Percentiles rank a stretch among this genome's conserved stretches.
These are phyloP conservation scores for Paralvinella palmiformis DNA, from an alignment of 1,140 invertebrate species.

Conservation along the genomic window DNA sequence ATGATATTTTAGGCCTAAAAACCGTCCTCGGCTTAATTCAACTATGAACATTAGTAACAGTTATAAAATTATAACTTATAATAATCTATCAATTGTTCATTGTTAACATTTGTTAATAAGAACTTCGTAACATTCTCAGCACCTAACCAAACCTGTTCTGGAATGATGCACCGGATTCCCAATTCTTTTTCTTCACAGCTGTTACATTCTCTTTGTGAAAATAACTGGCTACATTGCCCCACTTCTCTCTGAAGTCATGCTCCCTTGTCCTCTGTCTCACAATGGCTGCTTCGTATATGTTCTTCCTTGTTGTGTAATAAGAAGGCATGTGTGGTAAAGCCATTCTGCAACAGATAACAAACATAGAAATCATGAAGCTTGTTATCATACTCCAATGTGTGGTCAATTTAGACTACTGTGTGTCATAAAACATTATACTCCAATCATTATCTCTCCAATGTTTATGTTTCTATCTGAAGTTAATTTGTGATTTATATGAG, in stretches of 20 bases:
- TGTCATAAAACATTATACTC: too few relatives aligned
- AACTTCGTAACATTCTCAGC: neutral
- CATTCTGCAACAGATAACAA: too few relatives aligned
- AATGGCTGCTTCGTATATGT: slow-evolving; percentile 43
- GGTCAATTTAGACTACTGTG: too few relatives aligned
- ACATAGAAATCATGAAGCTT: too few relatives aligned
- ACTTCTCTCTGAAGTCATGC: slow-evolving; percentile 36
- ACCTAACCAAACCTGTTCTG: slow-evolving; percentile 29
- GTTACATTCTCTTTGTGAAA: slow-evolving; percentile 26
- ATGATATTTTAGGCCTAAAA: neutral
- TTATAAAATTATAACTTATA: neutral
- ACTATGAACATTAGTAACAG: neutral
- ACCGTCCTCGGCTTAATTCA: neutral
- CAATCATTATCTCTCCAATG: too few relatives aligned
- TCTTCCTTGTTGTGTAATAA: slow-evolving; percentile 41
- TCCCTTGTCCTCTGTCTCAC: slow-evolving; percentile 35
- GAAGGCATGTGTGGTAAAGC: slow-evolving; percentile 38
- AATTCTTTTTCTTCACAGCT: slow-evolving; percentile 34
- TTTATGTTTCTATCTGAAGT: too few relatives aligned
- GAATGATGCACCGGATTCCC: slow-evolving; percentile 34
- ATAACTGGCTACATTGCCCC: slow-evolving; percentile 31
- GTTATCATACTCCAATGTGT: too few relatives aligned
- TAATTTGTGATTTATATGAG: too few relatives aligned
- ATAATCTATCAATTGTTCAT: neutral
- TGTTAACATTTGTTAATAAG: neutral